A percentile compares a stretch with the other conserved stretches of the same genome.
phyloP scores from a whole-genome alignment of 2,888 invertebrate genomes.

The Zootermopsis nevadensis region DNA sequence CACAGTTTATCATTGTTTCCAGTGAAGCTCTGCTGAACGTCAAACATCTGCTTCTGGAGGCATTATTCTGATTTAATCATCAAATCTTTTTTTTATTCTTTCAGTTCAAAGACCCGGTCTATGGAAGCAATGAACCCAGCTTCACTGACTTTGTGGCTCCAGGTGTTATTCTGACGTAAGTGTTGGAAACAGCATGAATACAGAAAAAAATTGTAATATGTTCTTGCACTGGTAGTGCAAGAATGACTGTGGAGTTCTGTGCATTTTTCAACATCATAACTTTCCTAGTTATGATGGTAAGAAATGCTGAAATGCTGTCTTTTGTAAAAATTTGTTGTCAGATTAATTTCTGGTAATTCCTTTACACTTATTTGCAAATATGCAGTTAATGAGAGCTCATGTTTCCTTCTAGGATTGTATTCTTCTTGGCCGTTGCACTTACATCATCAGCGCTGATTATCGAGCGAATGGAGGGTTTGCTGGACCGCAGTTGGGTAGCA shows the following conservation, averaged over 20 bases:
- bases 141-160: slow-evolving; percentile 97
- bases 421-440: slow-evolving; percentile 94
- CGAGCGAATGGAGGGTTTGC: slow-evolving; percentile 89
- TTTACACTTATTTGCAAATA: too few species aligned
- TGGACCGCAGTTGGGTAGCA: slow-evolving; percentile 94
- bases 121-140: slow-evolving; percentile 88
- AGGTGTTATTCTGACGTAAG: slow-evolving; percentile 93
- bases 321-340: too few species aligned
- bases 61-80: too few species aligned
- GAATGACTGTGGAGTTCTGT: too few species aligned
- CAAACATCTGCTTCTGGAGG: too few species aligned
- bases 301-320: too few species aligned
- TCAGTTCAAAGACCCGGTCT: slow-evolving; percentile 87
- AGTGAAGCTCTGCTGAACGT: too few species aligned
- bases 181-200: slow-evolving; percentile 55
- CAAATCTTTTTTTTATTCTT: slow-evolving; percentile 24
- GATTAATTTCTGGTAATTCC: too few species aligned
- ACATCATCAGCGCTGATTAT: slow-evolving; percentile 93
- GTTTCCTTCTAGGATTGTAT: slow-evolving; percentile 80
- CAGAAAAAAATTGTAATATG: too few species aligned
- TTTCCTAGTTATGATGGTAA: too few species aligned
- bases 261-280: too few species aligned
- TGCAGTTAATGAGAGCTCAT: not conserved
- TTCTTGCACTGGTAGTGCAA: not conserved
- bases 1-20: too few species aligned